Base-by-base conservation (phyloP, 2,888 invertebrate genomes). In the Pachycephus smyrnensis region DNA sequence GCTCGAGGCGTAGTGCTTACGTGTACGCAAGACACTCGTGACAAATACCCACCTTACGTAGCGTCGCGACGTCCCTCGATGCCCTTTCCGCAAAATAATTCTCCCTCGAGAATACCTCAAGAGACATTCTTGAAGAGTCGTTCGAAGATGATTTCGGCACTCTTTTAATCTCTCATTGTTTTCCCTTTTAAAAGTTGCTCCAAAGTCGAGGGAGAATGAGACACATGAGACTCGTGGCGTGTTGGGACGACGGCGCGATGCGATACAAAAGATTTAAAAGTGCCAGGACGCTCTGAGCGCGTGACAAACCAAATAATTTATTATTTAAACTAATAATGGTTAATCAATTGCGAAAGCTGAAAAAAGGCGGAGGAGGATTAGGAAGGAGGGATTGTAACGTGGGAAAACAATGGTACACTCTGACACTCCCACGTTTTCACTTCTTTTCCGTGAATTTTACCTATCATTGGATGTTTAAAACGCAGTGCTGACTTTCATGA, bases 251-350 rank as follows among this genome's bases (percentile, higher is more conserved):
- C 55, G 55, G 55, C 55, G 55, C 55, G 55, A 55, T 23, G 55
- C 55, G 55, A 55, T 55, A 55, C 35, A 55, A 75, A 55, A 40
- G 77, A 73, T 75, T 55, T 69, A 37, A 86, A 89, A 91, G 91
- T 91, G 91, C 91, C 91, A 91, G 91, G 90, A 91, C 90, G 91
- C 91, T 90, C 86, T 80, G 88, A 90, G 90, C 91, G 91, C 90
- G 90, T 90, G 89, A 89, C 82, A 89, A 90, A 92, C 91, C 92
- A 92, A 92, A 92, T 92, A 92, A 92, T 92, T 92, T 92, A 92
- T 92, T 92, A 90, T 90, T 90, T 89, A 86, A 89, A 88, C 37
- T 37, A 85, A 81, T 84, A 84, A 82, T 86, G 86, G 85, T 85
- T 81, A 85, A 84, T 84, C 79, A 82, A 82, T 77, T 83, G 83